phyloP scores from a whole-genome alignment of 2,797 vertebrate species.

The Varecia variegata region DNA sequence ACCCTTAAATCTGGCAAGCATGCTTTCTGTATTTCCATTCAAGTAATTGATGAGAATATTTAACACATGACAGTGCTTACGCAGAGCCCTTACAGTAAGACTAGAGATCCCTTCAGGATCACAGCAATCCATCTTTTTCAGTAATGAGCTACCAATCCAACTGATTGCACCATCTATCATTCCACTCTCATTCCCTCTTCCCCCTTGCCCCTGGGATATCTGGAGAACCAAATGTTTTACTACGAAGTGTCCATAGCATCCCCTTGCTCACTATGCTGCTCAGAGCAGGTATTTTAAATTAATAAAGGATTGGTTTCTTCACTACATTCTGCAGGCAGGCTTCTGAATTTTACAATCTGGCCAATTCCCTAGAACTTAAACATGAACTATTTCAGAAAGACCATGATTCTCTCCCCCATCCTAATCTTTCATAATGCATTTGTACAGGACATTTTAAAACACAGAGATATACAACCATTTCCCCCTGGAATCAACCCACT shows the following conservation, averaged over 20 bases:
- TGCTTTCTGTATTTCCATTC: background rate
- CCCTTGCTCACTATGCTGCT: background rate
- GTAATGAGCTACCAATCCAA: slow-evolving; percentile 22
- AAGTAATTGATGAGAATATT: slow-evolving; percentile 44
- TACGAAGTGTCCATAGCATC: slow-evolving; percentile 25
- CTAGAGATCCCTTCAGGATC: background rate
- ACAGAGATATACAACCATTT: slow-evolving; percentile 29
- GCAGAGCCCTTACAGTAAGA: background rate
- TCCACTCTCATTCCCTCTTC: background rate
- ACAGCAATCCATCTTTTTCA: background rate
- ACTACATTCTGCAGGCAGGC: background rate
- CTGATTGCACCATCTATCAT: background rate
- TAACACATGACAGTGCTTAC: background rate
- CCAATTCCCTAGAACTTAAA: slow-evolving; percentile 23
- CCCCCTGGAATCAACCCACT: slow-evolving; percentile 53
- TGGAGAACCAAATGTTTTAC: slow-evolving; percentile 28
- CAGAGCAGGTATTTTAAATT: slow-evolving; percentile 42
- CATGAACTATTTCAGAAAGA: slow-evolving; percentile 32
- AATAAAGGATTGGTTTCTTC: slow-evolving; percentile 33
- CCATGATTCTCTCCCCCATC: background rate
- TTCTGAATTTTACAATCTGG: slow-evolving; percentile 55
- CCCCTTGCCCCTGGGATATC: background rate
- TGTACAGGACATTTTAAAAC: slow-evolving; percentile 51
- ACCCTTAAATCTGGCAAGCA: slow-evolving; percentile 22
- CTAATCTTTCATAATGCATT: slow-evolving; percentile 10